Percentiles rank a stretch among this genome's conserved stretches.
phyloP scores from a whole-genome alignment of 2,888 invertebrate genomes.

The Dasypogon diadema region DNA sequence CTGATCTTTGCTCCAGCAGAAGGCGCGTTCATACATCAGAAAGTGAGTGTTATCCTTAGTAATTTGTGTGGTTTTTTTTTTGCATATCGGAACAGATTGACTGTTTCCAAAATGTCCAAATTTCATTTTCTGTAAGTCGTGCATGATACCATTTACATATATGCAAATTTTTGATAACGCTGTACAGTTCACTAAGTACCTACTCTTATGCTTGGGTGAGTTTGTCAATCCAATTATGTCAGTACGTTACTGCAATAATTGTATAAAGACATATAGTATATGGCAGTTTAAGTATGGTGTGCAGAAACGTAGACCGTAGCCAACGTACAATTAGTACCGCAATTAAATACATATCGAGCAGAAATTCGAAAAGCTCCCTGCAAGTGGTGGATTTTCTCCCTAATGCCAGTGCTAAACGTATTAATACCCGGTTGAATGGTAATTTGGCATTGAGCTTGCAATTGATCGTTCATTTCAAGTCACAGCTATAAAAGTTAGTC shows the following conservation, averaged over 20 bases:
- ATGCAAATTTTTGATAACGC: background rate
- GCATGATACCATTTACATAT: background rate
- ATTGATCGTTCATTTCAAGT: slow-evolving; percentile 28
- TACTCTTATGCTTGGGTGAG: background rate
- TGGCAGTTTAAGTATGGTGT: too few species aligned
- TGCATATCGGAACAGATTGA: background rate
- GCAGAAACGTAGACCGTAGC: too few species aligned
- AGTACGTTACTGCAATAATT: background rate
- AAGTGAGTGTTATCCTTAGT: slow-evolving; percentile 23
- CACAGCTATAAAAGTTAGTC: slow-evolving; percentile 21
- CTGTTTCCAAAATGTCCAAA: background rate
- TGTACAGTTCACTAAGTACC: background rate
- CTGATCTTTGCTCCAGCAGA: background rate
- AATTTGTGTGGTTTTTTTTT: background rate
- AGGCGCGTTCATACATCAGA: slow-evolving; percentile 2
- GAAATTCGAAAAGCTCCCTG: too few species aligned
- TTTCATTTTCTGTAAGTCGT: background rate
- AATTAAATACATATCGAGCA: too few species aligned
- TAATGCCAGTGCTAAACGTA: too few species aligned
- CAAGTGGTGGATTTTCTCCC: too few species aligned
- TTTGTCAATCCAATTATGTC: background rate
- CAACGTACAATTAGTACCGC: too few species aligned
- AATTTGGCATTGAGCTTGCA: slow-evolving; percentile 45
- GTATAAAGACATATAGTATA: too few species aligned
- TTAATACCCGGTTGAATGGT: slow-evolving; percentile 13